Conservation (phyloP, 2,797 vertebrate genomes). For the Aeoliscus strigatus region DNA sequence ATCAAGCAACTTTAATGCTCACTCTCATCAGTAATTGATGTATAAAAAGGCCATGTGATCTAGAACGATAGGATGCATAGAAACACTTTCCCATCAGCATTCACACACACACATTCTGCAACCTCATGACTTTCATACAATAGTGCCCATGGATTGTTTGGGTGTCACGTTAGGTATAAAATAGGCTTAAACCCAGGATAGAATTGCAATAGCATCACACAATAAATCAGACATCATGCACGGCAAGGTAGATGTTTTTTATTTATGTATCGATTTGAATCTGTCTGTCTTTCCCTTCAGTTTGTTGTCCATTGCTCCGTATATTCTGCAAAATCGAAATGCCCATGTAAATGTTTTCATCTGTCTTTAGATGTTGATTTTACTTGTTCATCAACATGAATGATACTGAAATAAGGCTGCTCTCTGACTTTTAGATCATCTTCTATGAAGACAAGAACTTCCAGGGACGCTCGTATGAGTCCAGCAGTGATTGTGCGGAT, state of each 20-base stretch:
- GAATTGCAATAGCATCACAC: slow-evolving; percentile 37
- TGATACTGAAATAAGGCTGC: no score
- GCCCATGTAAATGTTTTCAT: neutral
- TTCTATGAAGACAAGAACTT: slow-evolving; percentile 83
- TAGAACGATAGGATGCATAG: slow-evolving; percentile 38
- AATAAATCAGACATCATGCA: slow-evolving; percentile 50
- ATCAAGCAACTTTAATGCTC: no score
- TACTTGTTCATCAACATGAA: no score
- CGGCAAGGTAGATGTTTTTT: slow-evolving; percentile 40
- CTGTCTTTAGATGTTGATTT: no score
- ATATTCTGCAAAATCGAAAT: neutral
- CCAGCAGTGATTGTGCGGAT: slow-evolving; percentile 78
- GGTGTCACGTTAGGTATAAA: slow-evolving; percentile 54
- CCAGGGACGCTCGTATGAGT: slow-evolving; percentile 80
- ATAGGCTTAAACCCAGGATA: slow-evolving; percentile 43
- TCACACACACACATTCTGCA: slow-evolving; percentile 42
- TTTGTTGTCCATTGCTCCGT: neutral
- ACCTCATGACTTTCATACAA: slow-evolving; percentile 49
- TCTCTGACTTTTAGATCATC: slow-evolving; percentile 61
- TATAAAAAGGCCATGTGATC: slow-evolving; percentile 18
- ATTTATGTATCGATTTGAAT: neutral
- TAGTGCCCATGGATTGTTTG: slow-evolving; percentile 42
- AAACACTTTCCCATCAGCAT: slow-evolving; percentile 44
- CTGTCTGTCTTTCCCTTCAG: neutral
- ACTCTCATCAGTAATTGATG: no score